Percentiles rank a stretch among this genome's conserved stretches.
Evolutionary conservation across 2,888 invertebrate genomes (phyloP).

Genomic region (Cartodere bifasciata): DNA sequence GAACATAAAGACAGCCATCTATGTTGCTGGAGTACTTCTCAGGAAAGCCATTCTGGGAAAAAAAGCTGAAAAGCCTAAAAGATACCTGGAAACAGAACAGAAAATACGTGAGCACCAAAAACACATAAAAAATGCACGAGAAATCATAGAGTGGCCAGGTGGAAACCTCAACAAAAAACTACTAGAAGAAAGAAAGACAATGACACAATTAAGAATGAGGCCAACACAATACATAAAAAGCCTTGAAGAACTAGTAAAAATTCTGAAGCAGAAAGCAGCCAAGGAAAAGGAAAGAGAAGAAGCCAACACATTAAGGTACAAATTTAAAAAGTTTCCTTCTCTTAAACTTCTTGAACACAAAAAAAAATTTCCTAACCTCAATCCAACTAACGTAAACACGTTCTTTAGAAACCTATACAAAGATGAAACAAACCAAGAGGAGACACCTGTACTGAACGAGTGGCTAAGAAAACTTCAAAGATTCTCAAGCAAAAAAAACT

Average conservation of each 20-base stretch:
- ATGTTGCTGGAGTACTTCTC: conserved; percentile 9
- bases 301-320: conserved; percentile 3
- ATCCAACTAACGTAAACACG: no score
- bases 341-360: conserved; percentile 2
- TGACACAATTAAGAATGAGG: conserved; percentile 11
- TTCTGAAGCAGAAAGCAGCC: conserved; percentile 4
- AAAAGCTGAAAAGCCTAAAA: conserved; percentile 3
- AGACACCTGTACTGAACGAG: conserved; percentile 9
- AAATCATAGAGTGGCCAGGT: conserved; percentile 4
- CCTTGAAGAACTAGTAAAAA: conserved; percentile 5
- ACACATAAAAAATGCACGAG: conserved; percentile 4
- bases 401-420: conserved; percentile 7
- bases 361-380: no score
- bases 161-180: conserved; percentile 4
- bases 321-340: conserved; percentile 7
- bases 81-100: not conserved
- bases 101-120: conserved; percentile 5
- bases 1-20: no score
- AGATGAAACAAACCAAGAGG: not conserved
- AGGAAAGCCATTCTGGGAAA: conserved; percentile 3
- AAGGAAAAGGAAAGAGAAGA: conserved; percentile 7
- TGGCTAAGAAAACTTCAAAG: conserved; percentile 10
- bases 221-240: conserved; percentile 8
- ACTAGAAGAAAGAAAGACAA: conserved; percentile 8
- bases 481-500: not conserved